Conservation (phyloP, 2,113 vertebrate species). For the Camarhynchus parvulus region DNA sequence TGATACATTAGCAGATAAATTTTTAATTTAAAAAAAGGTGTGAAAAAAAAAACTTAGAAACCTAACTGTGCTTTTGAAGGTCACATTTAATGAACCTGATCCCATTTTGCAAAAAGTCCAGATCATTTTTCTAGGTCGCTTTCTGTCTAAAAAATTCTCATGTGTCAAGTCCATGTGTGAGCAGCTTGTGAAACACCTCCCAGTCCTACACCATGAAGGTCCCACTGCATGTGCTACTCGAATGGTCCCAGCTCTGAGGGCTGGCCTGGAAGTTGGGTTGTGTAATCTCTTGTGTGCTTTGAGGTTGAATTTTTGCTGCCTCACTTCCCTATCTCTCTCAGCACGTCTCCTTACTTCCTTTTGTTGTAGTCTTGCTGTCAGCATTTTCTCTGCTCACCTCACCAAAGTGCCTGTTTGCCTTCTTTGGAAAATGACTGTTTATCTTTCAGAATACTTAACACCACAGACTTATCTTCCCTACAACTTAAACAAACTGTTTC, state of each 20-base stretch:
- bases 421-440: not conserved
- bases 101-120: not conserved
- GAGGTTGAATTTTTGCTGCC: conserved; percentile 9
- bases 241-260: not conserved
- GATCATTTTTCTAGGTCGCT: not conserved
- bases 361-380: not conserved
- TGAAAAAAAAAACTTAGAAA: not conserved
- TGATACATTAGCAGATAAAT: not conserved
- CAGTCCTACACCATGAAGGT: not conserved
- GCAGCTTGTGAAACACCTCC: not conserved
- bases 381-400: not conserved
- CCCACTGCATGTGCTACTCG: rapidly evolving
- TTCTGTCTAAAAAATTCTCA: not conserved
- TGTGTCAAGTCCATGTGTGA: rapidly evolving
- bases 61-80: not conserved
- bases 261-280: not conserved
- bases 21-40: not conserved
- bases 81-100: not conserved
- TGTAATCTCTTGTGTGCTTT: not conserved
- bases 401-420: not conserved
- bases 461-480: not conserved
- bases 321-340: conserved; percentile 30
- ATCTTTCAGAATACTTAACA: not conserved
- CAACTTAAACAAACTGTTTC: not conserved
- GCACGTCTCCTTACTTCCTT: not conserved